Conservation (phyloP, 1,140 invertebrate species). For the Diabrotica undecimpunctata region DNA sequence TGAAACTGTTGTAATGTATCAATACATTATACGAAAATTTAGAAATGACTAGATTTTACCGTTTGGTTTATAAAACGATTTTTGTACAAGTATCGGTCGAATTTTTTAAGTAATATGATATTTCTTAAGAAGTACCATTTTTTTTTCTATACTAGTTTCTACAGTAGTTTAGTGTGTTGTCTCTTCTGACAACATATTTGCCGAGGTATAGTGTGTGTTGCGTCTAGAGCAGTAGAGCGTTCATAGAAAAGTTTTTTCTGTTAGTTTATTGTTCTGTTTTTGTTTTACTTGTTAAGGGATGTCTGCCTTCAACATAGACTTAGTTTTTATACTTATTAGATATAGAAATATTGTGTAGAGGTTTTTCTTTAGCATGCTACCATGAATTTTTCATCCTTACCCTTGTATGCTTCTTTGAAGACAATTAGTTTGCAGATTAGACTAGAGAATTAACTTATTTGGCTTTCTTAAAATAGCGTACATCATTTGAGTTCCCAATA, state of each 20-base stretch:
- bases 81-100: no score
- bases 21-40: no score
- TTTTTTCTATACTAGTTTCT: not conserved
- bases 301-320: slow-evolving; percentile 30
- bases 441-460: not conserved
- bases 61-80: no score
- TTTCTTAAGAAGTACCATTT: no score
- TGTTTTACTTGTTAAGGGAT: slow-evolving; percentile 22
- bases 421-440: not conserved
- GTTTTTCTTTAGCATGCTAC: slow-evolving; percentile 20
- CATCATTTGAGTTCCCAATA: not conserved
- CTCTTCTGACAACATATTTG: slow-evolving; percentile 25
- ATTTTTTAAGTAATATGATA: no score
- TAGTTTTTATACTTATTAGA: slow-evolving; percentile 15
- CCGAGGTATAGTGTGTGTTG: slow-evolving; percentile 45
- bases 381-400: slow-evolving; percentile 6
- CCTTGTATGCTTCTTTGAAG: slow-evolving; percentile 31
- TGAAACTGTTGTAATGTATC: no score
- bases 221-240: slow-evolving; percentile 31
- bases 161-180: slow-evolving; percentile 17
- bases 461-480: not conserved
- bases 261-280: slow-evolving; percentile 13
- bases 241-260: slow-evolving; percentile 19
- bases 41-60: no score
- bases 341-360: slow-evolving; percentile 31